Percentiles rank a stretch among this genome's conserved stretches.
These are phyloP conservation scores for Leucoraja erinaceus DNA, from an alignment of 2,113 vertebrate genomes.

Conservation along the genomic window DNA sequence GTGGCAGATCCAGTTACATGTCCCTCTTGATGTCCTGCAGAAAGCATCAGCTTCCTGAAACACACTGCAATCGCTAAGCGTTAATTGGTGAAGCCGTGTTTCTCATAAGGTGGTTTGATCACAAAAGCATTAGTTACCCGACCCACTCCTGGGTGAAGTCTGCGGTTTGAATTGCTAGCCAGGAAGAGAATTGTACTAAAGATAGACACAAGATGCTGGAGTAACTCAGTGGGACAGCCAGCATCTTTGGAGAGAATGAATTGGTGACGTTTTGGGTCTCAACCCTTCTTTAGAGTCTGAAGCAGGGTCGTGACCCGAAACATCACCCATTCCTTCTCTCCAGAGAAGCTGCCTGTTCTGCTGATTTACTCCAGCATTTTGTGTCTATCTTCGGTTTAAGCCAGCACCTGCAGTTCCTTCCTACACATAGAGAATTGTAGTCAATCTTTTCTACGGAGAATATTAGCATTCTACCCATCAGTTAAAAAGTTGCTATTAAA, in stretches of 20 bases:
- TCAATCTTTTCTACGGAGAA: not conserved
- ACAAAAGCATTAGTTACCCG: not conserved
- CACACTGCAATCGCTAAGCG: not conserved
- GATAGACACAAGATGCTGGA: too few relatives aligned
- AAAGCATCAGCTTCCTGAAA: conserved; percentile 5
- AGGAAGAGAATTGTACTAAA: not conserved
- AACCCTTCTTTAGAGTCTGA: too few relatives aligned
- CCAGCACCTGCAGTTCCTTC: too few relatives aligned
- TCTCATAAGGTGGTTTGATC: conserved; percentile 11
- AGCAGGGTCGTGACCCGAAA: too few relatives aligned
- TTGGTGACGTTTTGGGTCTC: too few relatives aligned
- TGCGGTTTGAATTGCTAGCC: not conserved
- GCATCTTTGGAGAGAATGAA: too few relatives aligned
- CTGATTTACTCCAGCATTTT: too few relatives aligned
- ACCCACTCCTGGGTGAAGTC: not conserved
- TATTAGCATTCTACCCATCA: not conserved
- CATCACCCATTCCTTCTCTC: too few relatives aligned
- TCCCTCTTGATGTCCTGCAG: conserved; percentile 21
- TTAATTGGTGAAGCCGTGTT: conserved; percentile 4
- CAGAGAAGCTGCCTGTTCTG: too few relatives aligned
- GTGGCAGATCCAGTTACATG: conserved; percentile 17
- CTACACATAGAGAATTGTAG: too few relatives aligned
- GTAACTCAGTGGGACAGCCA: too few relatives aligned
- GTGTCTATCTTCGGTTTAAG: too few relatives aligned
- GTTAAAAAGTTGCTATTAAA: not conserved